Evolutionary conservation across 2,888 invertebrate genomes (phyloP).

Genomic region (Zootermopsis nevadensis): DNA sequence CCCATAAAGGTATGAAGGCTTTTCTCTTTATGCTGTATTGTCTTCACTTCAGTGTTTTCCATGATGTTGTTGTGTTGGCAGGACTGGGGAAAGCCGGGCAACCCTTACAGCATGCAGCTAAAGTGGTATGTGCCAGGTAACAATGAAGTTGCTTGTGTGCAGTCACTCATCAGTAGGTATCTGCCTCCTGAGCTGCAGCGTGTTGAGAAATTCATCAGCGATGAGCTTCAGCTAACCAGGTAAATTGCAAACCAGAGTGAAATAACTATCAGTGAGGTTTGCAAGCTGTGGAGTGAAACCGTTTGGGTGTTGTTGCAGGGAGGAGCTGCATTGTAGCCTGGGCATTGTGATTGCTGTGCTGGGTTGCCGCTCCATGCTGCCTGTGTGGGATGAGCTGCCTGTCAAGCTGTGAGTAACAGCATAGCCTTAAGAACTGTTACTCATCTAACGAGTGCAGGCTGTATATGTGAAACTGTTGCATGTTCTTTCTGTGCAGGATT

Average conservation of each 20-base stretch:
- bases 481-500: slow-evolving; percentile 64
- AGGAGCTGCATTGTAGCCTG: slow-evolving; percentile 75
- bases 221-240: slow-evolving; percentile 60
- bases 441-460: background rate
- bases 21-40: too few relatives aligned
- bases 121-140: slow-evolving; percentile 83
- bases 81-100: slow-evolving; percentile 85
- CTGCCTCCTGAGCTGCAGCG: slow-evolving; percentile 72
- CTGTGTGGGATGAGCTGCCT: slow-evolving; percentile 75
- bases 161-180: slow-evolving; percentile 73
- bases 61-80: slow-evolving; percentile 53
- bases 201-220: slow-evolving; percentile 68
- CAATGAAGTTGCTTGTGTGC: slow-evolving; percentile 75
- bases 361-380: slow-evolving; percentile 75
- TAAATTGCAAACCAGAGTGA: background rate
- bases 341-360: slow-evolving; percentile 75
- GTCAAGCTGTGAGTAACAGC: slow-evolving; percentile 67
- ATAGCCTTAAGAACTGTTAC: background rate
- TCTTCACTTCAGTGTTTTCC: too few relatives aligned
- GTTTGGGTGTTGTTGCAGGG: slow-evolving; percentile 64
- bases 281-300: background rate
- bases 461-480: background rate
- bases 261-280: too few relatives aligned
- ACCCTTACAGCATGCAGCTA: slow-evolving; percentile 73
- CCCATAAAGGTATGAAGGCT: slow-evolving; percentile 69